Evolutionary conservation across 2,797 vertebrate species (phyloP), one percentile per base, ranked within the genome.

Genomic region (Macropus fuliginosus): DNA sequence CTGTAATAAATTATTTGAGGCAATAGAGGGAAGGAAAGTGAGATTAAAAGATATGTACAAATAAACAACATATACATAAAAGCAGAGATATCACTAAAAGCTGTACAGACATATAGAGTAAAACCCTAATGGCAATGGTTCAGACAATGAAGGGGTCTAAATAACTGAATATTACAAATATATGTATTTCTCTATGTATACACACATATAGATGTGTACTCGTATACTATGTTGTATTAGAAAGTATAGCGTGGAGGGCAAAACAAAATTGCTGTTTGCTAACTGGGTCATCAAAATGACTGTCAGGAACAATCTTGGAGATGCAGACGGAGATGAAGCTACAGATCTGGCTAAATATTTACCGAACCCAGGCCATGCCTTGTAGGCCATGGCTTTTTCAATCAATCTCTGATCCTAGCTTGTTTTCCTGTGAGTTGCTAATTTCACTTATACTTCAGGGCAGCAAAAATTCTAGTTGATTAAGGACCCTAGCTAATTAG

Each of bases 31-130:
- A 50, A 94, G 56, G 50, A 31, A 96, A 94, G 96, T 40, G 21
- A 18, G 87, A 54, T 92, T 66, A 97, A 94, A 59, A 94, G 56
- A 90, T 55, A 93, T 55, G 13, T 59, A 97, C 95, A 95, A 46
- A 91, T 29, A 87, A 94, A 59, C 94, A 27, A 4, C 55, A 0
- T 57, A 74, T 95, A 18, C 29, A 13, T 54, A 95, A 94, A 93
- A 24, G 28, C 24, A 93, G 81, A 91, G 10, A 55, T 54, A 92
- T 59, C 6, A 8, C 91, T 59, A 94, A 94, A 91, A 93, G 6
- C 1, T 62, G n/a, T 93, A 55, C 4, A 93, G 62, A 0, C 56
- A 81, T 56, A 91, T 55, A 91, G 91, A 90, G 56, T 91, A 95
- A 89, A 95, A 92, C 93, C 2, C 89, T 55, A 90, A 74, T 6